Evolutionary conservation across 2,113 vertebrate species (phyloP).

Genomic region (Chaetodon trifascialis): DNA sequence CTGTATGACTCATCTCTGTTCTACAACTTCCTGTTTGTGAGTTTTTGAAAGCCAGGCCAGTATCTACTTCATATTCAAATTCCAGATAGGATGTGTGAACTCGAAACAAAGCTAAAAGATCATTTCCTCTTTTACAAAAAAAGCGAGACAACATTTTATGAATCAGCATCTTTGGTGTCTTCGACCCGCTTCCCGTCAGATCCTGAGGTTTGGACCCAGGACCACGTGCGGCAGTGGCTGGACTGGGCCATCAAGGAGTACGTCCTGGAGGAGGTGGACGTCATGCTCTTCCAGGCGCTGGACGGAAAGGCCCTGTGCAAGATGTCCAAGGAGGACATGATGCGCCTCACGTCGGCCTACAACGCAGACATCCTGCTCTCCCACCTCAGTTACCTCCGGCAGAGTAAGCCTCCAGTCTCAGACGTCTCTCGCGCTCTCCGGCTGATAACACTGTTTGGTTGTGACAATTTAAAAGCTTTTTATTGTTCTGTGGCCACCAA

Average conservation of each 20-base stretch:
- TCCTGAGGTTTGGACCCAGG: conserved; percentile 88
- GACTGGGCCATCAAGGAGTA: conserved; percentile 92
- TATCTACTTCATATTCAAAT: neutral
- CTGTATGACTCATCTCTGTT: neutral
- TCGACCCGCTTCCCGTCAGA: conserved; percentile 64
- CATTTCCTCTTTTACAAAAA: neutral
- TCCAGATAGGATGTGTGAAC: neutral
- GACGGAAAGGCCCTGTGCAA: conserved; percentile 89
- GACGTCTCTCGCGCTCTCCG: neutral
- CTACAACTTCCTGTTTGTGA: conserved; percentile 31
- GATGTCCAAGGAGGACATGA: conserved; percentile 88
- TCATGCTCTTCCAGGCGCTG: conserved; percentile 83
- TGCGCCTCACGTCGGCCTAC: conserved; percentile 86
- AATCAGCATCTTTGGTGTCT: neutral
- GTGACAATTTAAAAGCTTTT: neutral
- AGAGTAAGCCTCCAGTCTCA: conserved; percentile 81
- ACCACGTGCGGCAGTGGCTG: conserved; percentile 89
- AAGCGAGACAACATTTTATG: neutral
- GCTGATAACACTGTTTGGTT: conserved; percentile 9
- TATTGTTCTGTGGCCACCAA: neutral
- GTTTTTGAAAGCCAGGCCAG: neutral
- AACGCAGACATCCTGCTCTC: conserved; percentile 89
- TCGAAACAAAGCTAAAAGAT: neutral
- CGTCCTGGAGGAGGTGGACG: conserved; percentile 85
- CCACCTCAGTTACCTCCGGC: conserved; percentile 88